Base-by-base conservation (phyloP, 2,797 vertebrate genomes). In the Danionella dracula region DNA sequence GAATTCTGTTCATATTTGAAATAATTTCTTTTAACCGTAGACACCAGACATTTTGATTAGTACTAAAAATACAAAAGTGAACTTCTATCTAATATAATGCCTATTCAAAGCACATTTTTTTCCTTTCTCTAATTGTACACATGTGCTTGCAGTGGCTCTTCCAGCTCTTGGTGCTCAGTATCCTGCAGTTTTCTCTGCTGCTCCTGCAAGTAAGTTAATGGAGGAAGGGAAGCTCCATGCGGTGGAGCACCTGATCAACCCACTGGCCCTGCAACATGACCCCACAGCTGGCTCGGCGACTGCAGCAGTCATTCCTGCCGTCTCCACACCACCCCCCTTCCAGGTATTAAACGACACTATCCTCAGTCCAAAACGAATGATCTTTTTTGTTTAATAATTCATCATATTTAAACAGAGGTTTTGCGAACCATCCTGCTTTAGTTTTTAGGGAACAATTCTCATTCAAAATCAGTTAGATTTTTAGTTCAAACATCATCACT, bases 171-270 rank as follows among this genome's bases (percentile, higher is more conserved):
- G 92, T 55, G 88, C 89, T 0, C 97, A 98, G 83, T 99, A 99
- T 84, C 93, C 93, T 61, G 79, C 92, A 66, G 78, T 99, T 85
- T 99, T 98, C 77, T 93, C 93, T 69, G 75, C 95, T 0, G 84
- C 91, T 38, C 68, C 75, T 1, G 89, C 92, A 1, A 88, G 91
- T 74, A 99, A 98, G 78, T 83, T 99, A 77, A 92, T 99, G 57
- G 95, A 98, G 81, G 97, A 99, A 0, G 94, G 93, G 15, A 99
- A 99, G 85, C 87, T 98, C 72, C 97, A 98, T 41, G 13, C 92
- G 0, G 84, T 98, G 40, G 97, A 99, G 79, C 97, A 99, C 80
- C 91, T 99, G 70, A 91, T 99, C 53, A 96, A 93, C 81, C 97
- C 95, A 35, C 88, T 99, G 62, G 85, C 94, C 0, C 88, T 99